phyloP scores from a whole-genome alignment of 2,888 invertebrate genomes.

The Hybos culiciformis region DNA sequence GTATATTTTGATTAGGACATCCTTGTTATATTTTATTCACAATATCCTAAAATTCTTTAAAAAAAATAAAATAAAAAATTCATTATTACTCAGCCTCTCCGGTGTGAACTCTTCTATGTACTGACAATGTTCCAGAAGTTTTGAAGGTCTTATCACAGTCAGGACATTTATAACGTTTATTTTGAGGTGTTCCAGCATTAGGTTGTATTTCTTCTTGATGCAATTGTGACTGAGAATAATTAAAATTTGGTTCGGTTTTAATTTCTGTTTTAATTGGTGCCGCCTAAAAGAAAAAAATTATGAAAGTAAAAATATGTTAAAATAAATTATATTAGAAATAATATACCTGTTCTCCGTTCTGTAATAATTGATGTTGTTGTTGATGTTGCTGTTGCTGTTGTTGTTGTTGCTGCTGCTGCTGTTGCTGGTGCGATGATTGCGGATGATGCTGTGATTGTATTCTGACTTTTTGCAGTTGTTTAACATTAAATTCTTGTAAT shows the following conservation, averaged over 20 bases:
- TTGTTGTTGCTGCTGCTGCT: slow-evolving; percentile 14
- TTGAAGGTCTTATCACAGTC: slow-evolving; percentile 34
- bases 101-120: slow-evolving; percentile 33
- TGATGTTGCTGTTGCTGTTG: slow-evolving; percentile 16
- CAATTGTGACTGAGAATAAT: background rate
- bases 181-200: background rate
- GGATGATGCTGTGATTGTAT: slow-evolving; percentile 13
- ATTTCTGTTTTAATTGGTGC: background rate
- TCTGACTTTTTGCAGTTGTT: slow-evolving; percentile 15
- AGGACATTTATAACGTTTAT: slow-evolving; percentile 30
- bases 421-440: slow-evolving; percentile 12
- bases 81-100: slow-evolving; percentile 34
- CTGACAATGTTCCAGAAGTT: slow-evolving; percentile 31
- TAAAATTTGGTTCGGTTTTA: background rate
- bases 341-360: slow-evolving; percentile 26
- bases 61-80: background rate
- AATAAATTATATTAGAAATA: no score
- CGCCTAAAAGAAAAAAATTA: no score
- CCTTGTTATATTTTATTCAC: no score
- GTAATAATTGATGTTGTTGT: slow-evolving; percentile 29
- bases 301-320: no score
- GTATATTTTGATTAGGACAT: no score
- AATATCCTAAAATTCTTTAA: no score
- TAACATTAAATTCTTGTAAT: slow-evolving; percentile 17
- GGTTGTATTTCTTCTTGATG: background rate